phyloP scores from a whole-genome alignment of 2,113 vertebrate genomes.

The Eretmochelys imbricata region DNA sequence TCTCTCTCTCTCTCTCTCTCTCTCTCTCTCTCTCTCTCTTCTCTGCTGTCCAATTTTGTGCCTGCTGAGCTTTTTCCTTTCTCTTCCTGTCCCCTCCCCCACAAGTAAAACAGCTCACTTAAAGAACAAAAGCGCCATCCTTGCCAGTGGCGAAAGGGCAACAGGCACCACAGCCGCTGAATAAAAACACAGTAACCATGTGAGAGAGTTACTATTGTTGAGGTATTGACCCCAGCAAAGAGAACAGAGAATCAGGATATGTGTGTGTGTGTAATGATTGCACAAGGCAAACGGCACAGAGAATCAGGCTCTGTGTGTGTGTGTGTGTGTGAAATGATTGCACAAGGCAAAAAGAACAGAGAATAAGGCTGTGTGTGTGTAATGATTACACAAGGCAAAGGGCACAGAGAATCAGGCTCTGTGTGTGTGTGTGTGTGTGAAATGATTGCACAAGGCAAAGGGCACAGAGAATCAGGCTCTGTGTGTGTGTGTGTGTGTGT shows the following conservation, averaged over 20 bases:
- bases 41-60: not conserved
- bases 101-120: not conserved
- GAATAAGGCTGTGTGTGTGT: too few relatives aligned
- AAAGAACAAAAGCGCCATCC: not conserved
- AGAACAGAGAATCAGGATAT: too few relatives aligned
- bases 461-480: too few relatives aligned
- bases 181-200: not conserved
- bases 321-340: too few relatives aligned
- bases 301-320: too few relatives aligned
- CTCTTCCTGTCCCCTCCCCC: not conserved
- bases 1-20: not conserved
- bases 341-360: too few relatives aligned
- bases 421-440: not conserved
- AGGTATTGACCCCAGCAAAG: not conserved
- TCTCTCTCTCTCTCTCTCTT: rapidly evolving
- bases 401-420: too few relatives aligned
- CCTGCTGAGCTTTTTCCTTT: not conserved
- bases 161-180: not conserved
- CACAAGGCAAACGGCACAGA: too few relatives aligned
- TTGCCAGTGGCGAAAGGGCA: not conserved
- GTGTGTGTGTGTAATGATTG: too few relatives aligned
- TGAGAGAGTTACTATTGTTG: not conserved
- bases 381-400: too few relatives aligned
- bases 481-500: too few relatives aligned
- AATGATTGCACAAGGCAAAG: not conserved